Percentiles rank a stretch among this genome's conserved stretches.
These are phyloP conservation scores for Chromoteleia sp. DNA, from an alignment of 2,888 invertebrate genomes.

Conservation along the genomic window DNA sequence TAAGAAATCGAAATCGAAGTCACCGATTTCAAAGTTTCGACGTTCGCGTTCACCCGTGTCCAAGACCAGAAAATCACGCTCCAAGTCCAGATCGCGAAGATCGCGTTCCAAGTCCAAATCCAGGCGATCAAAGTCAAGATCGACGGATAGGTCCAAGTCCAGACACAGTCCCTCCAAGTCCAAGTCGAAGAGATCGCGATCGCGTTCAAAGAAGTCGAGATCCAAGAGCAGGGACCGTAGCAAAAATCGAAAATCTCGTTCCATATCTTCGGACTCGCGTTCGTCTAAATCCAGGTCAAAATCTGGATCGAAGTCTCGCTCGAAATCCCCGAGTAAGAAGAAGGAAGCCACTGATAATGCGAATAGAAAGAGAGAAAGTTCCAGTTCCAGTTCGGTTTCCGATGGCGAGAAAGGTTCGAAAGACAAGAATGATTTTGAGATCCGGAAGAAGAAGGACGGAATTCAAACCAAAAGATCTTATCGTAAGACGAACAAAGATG, in stretches of 20 bases:
- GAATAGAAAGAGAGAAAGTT: slow-evolving; percentile 78
- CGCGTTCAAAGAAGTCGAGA: slow-evolving; percentile 81
- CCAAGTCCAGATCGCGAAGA: slow-evolving; percentile 71
- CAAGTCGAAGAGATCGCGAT: slow-evolving; percentile 80
- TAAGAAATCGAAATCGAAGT: slow-evolving; percentile 82
- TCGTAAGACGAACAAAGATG: slow-evolving; percentile 92
- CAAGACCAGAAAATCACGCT: slow-evolving; percentile 77
- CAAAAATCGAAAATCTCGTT: slow-evolving; percentile 83
- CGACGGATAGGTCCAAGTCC: slow-evolving; percentile 78
- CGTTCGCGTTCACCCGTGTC: slow-evolving; percentile 77
- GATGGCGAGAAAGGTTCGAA: slow-evolving; percentile 80
- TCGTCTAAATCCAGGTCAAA: slow-evolving; percentile 81
- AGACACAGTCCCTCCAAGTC: slow-evolving; percentile 79
- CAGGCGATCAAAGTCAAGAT: slow-evolving; percentile 77
- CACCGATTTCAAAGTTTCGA: slow-evolving; percentile 76
- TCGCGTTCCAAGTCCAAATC: slow-evolving; percentile 69
- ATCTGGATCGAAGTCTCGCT: slow-evolving; percentile 78
- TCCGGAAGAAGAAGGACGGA: slow-evolving; percentile 91
- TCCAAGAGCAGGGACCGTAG: slow-evolving; percentile 82
- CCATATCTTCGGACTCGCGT: slow-evolving; percentile 79
- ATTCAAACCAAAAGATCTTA: slow-evolving; percentile 95
- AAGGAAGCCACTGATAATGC: slow-evolving; percentile 76
- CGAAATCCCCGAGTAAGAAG: slow-evolving; percentile 80
- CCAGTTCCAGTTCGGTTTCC: slow-evolving; percentile 77
- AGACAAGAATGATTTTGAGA: slow-evolving; percentile 88